phyloP scores from a whole-genome alignment of 2,113 vertebrate species.

The Piliocolobus tephrosceles region DNA sequence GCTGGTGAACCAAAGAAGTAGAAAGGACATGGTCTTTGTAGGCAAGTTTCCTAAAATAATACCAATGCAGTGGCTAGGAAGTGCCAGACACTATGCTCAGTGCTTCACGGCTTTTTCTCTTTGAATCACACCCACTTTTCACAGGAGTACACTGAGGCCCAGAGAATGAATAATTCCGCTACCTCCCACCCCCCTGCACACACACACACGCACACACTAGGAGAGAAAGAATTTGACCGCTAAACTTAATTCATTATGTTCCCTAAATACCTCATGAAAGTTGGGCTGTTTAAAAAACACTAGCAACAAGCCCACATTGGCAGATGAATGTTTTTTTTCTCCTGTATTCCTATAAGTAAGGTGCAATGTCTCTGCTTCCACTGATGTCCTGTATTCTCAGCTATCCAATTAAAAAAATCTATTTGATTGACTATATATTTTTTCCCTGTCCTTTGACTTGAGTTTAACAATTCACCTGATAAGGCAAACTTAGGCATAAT shows the following conservation, averaged over 20 bases:
- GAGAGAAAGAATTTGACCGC: neutral
- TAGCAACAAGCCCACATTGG: neutral
- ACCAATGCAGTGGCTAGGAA: neutral
- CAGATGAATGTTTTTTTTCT: neutral
- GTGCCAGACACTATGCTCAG: accelerated
- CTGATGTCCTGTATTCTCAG: neutral
- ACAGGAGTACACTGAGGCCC: neutral
- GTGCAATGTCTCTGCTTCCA: neutral
- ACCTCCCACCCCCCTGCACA: neutral
- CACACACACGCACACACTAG: no score
- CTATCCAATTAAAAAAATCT: neutral
- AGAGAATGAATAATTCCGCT: neutral
- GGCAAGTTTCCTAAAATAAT: neutral
- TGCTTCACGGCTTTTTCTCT: neutral
- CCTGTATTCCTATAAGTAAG: neutral
- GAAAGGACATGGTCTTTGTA: neutral
- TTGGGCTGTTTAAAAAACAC: neutral
- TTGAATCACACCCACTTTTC: neutral
- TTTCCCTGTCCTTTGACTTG: neutral
- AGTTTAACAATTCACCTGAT: neutral
- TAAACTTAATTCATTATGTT: neutral
- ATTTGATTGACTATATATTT: neutral
- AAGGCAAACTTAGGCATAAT: neutral
- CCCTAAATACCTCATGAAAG: neutral
- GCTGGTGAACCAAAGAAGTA: accelerated